Evolutionary conservation across 2,888 invertebrate species (phyloP).

Genomic region (Pristionchus exspectatus): DNA sequence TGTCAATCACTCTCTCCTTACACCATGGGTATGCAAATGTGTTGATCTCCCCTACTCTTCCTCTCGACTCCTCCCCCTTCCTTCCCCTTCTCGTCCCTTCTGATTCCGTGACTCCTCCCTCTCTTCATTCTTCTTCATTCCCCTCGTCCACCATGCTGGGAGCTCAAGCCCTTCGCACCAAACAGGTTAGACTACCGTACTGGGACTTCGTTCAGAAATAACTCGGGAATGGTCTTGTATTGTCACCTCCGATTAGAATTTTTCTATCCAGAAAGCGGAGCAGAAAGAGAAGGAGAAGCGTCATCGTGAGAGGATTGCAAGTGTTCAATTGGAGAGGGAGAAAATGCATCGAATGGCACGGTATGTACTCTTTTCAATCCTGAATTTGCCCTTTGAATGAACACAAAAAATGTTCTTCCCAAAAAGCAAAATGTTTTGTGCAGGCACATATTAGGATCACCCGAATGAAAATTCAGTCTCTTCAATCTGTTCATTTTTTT

Average conservation of each 20-base stretch:
- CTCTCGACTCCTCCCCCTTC: neutral
- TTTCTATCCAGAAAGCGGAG: conserved; percentile 71
- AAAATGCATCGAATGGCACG: conserved; percentile 71
- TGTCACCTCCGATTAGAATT: neutral
- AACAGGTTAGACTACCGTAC: conserved; percentile 59
- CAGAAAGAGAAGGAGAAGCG: conserved; percentile 75
- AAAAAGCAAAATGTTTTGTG: too few relatives aligned
- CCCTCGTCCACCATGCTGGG: conserved; percentile 59
- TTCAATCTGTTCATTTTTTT: too few relatives aligned
- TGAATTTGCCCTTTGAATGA: too few relatives aligned
- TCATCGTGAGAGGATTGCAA: conserved; percentile 71
- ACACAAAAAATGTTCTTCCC: too few relatives aligned
- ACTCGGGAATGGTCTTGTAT: neutral
- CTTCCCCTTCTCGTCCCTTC: conserved; percentile 24
- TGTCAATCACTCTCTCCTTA: conserved; percentile 36
- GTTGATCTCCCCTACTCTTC: neutral
- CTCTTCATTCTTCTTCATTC: neutral
- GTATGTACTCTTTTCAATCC: conserved; percentile 53
- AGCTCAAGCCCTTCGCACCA: conserved; percentile 66
- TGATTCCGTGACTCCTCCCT: conserved; percentile 53
- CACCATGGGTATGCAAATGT: conserved; percentile 46
- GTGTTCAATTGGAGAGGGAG: conserved; percentile 73
- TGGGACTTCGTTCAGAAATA: neutral
- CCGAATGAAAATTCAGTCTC: neutral
- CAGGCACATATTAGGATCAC: neutral